phyloP scores from a whole-genome alignment of 2,113 vertebrate genomes.

The Oryzias melastigma region DNA sequence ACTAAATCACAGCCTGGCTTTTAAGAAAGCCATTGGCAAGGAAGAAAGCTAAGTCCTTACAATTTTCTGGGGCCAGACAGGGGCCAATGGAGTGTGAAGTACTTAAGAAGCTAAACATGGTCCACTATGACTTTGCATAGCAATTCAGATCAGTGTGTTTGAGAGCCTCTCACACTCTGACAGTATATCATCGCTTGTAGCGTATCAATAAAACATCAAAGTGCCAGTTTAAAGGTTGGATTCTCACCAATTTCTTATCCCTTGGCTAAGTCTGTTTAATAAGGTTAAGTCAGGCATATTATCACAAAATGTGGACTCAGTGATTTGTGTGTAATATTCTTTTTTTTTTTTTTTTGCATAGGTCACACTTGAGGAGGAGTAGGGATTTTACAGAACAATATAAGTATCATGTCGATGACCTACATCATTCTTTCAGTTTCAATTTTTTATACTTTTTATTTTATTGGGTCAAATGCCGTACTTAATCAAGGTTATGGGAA shows the following conservation, averaged over 20 bases:
- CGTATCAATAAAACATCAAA: conserved; percentile 19
- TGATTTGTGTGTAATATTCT: not conserved
- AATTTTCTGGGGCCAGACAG: conserved; percentile 53
- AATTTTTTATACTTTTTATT: too few species aligned
- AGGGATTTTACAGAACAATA: too few species aligned
- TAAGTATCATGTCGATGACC: too few species aligned
- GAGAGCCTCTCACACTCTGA: conserved; percentile 27
- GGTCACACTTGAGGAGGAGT: not conserved
- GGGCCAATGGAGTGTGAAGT: conserved; percentile 48
- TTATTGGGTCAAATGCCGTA: too few species aligned
- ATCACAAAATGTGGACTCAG: not conserved
- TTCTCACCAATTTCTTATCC: conserved; percentile 13
- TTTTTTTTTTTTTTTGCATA: not conserved
- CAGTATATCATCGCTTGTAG: conserved; percentile 16
- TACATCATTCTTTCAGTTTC: too few species aligned
- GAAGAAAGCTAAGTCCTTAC: conserved; percentile 52
- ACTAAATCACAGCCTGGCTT: conserved; percentile 53
- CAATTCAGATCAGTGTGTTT: conserved; percentile 45
- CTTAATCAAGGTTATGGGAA: too few species aligned
- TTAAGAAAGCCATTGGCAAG: conserved; percentile 55
- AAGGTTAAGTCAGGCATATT: conserved; percentile 2
- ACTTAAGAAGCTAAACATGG: conserved; percentile 61
- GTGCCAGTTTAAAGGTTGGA: not conserved
- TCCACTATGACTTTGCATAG: conserved; percentile 49
- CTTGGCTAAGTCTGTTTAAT: conserved; percentile 7